Conservation (phyloP, 2,888 invertebrate genomes). For the Drosophila atripex region DNA sequence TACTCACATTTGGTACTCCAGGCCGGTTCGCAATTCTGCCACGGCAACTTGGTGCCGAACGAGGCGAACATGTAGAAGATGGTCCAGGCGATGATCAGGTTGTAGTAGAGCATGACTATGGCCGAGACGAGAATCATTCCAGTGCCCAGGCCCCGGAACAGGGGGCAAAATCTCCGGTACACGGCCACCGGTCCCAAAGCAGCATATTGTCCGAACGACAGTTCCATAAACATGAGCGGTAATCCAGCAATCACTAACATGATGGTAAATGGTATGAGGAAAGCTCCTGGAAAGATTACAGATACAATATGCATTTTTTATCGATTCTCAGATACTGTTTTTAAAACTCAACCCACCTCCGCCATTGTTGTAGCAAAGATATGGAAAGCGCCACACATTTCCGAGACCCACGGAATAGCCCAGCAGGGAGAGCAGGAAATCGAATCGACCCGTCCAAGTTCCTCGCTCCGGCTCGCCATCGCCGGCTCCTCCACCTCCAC, state of each 20-base stretch:
- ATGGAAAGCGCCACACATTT: conserved; percentile 91
- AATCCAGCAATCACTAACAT: conserved; percentile 92
- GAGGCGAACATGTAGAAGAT: conserved; percentile 90
- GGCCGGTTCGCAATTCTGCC: conserved; percentile 89
- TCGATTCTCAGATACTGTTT: background rate
- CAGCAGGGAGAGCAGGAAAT: conserved; percentile 89
- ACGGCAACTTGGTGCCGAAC: conserved; percentile 87
- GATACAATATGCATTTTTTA: background rate
- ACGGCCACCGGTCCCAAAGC: conserved; percentile 91
- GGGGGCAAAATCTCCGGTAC: conserved; percentile 89
- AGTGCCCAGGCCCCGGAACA: conserved; percentile 90
- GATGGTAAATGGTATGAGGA: conserved; percentile 92
- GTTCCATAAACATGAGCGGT: conserved; percentile 93
- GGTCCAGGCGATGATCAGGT: conserved; percentile 91
- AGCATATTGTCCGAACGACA: conserved; percentile 93
- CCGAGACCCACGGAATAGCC: conserved; percentile 90
- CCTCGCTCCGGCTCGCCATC: conserved; percentile 86
- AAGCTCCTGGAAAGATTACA: conserved; percentile 86
- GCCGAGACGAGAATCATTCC: conserved; percentile 91
- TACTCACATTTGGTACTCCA: conserved; percentile 89
- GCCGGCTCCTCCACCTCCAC: conserved; percentile 42
- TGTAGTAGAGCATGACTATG: conserved; percentile 91
- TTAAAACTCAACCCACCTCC: conserved; percentile 85
- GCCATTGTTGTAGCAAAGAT: conserved; percentile 90
- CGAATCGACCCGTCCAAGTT: conserved; percentile 90